A percentile compares a stretch with the other conserved stretches of the same genome.
These are phyloP conservation scores for Zaprionus ornatus DNA, from an alignment of 1,140 invertebrate genomes.

Conservation along the genomic window DNA sequence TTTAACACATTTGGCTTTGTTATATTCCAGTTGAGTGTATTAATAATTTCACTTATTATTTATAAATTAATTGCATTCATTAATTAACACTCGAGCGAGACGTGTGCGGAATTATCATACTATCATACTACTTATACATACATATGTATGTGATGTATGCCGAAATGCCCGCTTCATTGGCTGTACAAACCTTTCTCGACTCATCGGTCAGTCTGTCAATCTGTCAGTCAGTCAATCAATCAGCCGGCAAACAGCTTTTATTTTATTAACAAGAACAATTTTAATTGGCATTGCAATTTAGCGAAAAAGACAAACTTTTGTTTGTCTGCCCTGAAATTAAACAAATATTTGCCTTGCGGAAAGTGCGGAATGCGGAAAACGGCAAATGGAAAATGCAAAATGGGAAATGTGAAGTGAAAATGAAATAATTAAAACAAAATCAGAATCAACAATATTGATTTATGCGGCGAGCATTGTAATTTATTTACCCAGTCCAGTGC, in stretches of 20 bases:
- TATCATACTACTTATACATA: neutral
- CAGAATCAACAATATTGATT: constrained; percentile 41
- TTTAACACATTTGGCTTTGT: neutral
- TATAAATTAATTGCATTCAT: constrained; percentile 52
- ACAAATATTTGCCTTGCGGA: constrained; percentile 54
- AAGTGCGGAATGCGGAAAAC: constrained; percentile 15
- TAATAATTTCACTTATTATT: constrained; percentile 20
- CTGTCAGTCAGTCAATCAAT: constrained; percentile 53
- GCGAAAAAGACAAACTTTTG: constrained; percentile 55
- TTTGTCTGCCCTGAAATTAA: constrained; percentile 47
- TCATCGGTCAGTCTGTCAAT: constrained; percentile 46
- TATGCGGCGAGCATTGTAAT: constrained; percentile 26
- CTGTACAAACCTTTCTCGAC: neutral
- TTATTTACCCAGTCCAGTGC: constrained; percentile 52
- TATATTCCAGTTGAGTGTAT: neutral
- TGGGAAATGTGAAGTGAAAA: constrained; percentile 1
- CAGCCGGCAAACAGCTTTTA: constrained; percentile 52
- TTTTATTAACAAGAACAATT: constrained; percentile 26
- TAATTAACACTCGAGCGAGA: constrained; percentile 22
- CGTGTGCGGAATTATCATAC: constrained; percentile 51
- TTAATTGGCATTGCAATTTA: constrained; percentile 46
- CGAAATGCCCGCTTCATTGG: neutral
- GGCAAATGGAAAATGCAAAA: neutral
- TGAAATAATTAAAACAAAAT: constrained; percentile 29
- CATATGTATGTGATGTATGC: constrained; percentile 16